Conservation (phyloP, 2,113 vertebrate genomes). For the Ochotona princeps region DNA sequence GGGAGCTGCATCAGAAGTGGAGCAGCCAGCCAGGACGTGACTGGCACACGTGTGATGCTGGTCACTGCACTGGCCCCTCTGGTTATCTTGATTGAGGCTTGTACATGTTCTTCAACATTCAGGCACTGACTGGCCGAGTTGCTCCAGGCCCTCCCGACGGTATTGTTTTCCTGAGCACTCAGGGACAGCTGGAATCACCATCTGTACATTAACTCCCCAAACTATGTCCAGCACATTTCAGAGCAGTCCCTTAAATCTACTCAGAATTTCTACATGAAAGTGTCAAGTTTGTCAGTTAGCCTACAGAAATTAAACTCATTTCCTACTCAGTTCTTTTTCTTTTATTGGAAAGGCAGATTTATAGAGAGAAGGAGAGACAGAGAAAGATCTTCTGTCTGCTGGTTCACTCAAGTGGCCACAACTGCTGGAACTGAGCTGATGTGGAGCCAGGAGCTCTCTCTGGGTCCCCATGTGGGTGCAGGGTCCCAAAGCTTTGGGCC, state of each 20-base stretch:
- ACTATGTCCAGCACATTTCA: background rate
- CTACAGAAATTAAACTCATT: background rate
- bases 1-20: too few relatives aligned
- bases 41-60: too few relatives aligned
- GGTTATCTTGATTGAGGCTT: background rate
- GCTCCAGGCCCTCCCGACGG: background rate
- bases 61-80: too few relatives aligned
- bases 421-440: too few relatives aligned
- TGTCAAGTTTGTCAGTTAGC: background rate
- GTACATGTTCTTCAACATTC: background rate
- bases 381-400: too few relatives aligned
- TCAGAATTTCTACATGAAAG: background rate
- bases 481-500: too few relatives aligned
- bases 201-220: background rate
- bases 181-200: background rate
- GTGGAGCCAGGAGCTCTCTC: too few relatives aligned
- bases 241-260: background rate
- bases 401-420: too few relatives aligned
- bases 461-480: too few relatives aligned
- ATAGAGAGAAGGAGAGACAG: too few relatives aligned
- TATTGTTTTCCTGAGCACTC: background rate
- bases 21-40: too few relatives aligned
- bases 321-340: background rate
- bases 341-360: too few relatives aligned
- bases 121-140: conserved; percentile 22